These are phyloP conservation scores for Drosophila chauvacae DNA, from an alignment of 1,140 invertebrate genomes.

Conservation along the genomic window DNA sequence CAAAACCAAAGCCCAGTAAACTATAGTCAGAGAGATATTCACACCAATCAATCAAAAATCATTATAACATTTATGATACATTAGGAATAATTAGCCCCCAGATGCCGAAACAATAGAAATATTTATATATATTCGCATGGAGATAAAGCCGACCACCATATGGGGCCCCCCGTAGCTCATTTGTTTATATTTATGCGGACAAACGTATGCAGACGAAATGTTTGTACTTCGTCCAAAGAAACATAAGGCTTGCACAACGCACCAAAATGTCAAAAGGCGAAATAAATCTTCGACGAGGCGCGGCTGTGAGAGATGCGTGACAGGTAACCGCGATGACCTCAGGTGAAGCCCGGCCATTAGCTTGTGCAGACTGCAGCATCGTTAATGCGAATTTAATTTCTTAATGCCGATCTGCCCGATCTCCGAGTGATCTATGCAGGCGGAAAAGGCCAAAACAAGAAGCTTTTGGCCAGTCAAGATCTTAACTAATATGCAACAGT, in stretches of 20 bases:
- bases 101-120: constrained; percentile 20
- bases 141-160: neutral
- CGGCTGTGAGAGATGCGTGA: constrained; percentile 46
- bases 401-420: constrained; percentile 10
- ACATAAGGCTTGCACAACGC: constrained; percentile 34
- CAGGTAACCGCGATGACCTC: constrained; percentile 46
- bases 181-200: constrained; percentile 24
- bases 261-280: constrained; percentile 58
- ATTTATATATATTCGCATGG: constrained; percentile 1
- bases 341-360: constrained; percentile 41
- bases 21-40: constrained; percentile 29
- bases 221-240: constrained; percentile 22
- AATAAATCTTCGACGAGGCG: constrained; percentile 38
- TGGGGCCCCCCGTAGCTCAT: constrained; percentile 18
- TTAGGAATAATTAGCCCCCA: constrained; percentile 32
- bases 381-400: constrained; percentile 63
- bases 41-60: constrained; percentile 57
- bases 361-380: constrained; percentile 20
- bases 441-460: constrained; percentile 36
- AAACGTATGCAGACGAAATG: constrained; percentile 23
- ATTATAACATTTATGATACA: constrained; percentile 46
- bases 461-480: constrained; percentile 64
- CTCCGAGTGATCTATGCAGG: constrained; percentile 25
- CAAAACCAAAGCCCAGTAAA: constrained; percentile 14
- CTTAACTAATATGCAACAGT: constrained; percentile 17